These are phyloP conservation scores for Thunnus maccoyii DNA, from an alignment of 2,113 vertebrate species.

Conservation along the genomic window DNA sequence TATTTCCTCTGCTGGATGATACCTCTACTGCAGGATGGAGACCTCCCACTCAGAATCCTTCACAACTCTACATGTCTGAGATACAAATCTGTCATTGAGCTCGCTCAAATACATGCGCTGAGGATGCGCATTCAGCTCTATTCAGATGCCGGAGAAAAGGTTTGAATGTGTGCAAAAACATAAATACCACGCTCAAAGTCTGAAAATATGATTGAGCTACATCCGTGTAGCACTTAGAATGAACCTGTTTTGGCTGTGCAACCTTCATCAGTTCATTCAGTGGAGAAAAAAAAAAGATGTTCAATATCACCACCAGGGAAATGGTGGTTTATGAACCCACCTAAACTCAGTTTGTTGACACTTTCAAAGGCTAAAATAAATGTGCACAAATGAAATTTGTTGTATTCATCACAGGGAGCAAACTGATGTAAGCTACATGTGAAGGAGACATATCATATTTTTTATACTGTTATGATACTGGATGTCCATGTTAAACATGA, in stretches of 20 bases:
- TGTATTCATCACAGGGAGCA: background rate
- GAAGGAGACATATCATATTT: too few relatives aligned
- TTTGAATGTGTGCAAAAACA: slow-evolving; percentile 29
- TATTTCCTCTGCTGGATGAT: slow-evolving; percentile 43
- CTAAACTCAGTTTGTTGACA: background rate
- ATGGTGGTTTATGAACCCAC: background rate
- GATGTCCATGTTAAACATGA: too few relatives aligned
- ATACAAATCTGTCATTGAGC: slow-evolving; percentile 46
- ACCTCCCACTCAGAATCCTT: slow-evolving; percentile 42
- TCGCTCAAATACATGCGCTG: slow-evolving; percentile 13
- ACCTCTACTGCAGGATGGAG: slow-evolving; percentile 38
- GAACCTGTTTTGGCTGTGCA: slow-evolving; percentile 16
- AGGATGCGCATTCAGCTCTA: slow-evolving; percentile 30
- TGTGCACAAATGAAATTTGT: background rate
- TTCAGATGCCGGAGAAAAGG: slow-evolving; percentile 38
- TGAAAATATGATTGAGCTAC: slow-evolving; percentile 35
- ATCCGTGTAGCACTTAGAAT: slow-evolving; percentile 10
- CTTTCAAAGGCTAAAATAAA: slow-evolving; percentile 5
- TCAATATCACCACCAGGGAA: background rate
- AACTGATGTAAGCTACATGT: background rate
- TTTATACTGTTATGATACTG: too few relatives aligned
- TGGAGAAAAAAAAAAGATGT: background rate
- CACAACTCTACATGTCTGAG: slow-evolving; percentile 44
- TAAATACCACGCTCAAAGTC: slow-evolving; percentile 32
- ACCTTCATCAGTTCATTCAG: slow-evolving; percentile 36